Percentiles rank a stretch among this genome's conserved stretches.
phyloP scores from a whole-genome alignment of 2,888 invertebrate species.

The Eurytoma adleriae region DNA sequence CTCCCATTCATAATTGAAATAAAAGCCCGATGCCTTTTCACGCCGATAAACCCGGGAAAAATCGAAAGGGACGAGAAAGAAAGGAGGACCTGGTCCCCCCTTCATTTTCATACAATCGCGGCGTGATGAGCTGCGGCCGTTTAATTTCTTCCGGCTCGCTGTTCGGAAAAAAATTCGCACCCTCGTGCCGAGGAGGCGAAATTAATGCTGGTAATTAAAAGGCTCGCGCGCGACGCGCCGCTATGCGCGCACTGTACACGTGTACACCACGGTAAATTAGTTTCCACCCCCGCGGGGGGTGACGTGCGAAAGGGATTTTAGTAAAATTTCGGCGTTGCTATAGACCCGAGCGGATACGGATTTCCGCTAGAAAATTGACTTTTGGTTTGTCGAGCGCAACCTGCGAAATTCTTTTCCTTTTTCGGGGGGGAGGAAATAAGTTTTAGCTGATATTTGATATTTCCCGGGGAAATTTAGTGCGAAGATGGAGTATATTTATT shows the following conservation, averaged over 20 bases:
- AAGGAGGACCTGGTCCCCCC: not conserved
- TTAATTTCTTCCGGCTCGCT: not conserved
- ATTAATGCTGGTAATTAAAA: constrained; percentile 54
- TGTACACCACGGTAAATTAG: constrained; percentile 51
- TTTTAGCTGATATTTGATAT: no score
- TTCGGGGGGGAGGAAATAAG: no score
- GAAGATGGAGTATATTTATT: no score
- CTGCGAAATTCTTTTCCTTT: no score
- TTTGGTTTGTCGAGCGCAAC: not conserved
- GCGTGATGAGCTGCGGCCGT: not conserved
- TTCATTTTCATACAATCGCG: not conserved
- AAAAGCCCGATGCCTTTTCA: not conserved
- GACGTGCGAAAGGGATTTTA: constrained; percentile 11
- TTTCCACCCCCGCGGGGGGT: constrained; percentile 33
- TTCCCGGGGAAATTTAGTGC: no score
- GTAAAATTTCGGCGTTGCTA: not conserved
- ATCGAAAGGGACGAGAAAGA: not conserved
- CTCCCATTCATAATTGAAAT: not conserved
- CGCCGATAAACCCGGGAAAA: not conserved
- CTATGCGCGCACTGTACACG: not conserved
- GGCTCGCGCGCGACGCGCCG: not conserved
- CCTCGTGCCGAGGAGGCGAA: constrained; percentile 19
- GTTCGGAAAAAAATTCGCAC: not conserved
- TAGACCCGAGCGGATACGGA: not conserved
- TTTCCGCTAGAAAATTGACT: constrained; percentile 22